Percentiles rank a stretch among this genome's conserved stretches.
Evolutionary conservation across 2,888 invertebrate species (phyloP).

Genomic region (Megamerina dolium): DNA sequence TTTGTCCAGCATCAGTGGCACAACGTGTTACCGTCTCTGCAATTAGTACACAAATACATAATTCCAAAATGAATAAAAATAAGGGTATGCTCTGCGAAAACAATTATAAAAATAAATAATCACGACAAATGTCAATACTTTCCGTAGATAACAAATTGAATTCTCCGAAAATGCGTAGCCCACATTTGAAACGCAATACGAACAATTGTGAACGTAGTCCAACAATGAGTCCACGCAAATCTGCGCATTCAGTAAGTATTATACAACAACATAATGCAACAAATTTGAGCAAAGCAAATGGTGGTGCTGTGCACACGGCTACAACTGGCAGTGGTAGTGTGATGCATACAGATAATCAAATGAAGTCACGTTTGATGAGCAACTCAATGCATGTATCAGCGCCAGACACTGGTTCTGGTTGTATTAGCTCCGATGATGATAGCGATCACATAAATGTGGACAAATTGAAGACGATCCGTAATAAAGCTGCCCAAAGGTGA

Average conservation of each 20-base stretch:
- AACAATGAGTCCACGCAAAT: slow-evolving; percentile 43
- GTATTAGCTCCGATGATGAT: slow-evolving; percentile 57
- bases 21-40: slow-evolving; percentile 41
- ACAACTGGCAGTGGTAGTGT: slow-evolving; percentile 7
- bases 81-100: slow-evolving; percentile 31
- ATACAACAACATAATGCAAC: slow-evolving; percentile 10
- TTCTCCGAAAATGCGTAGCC: slow-evolving; percentile 46
- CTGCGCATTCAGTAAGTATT: slow-evolving; percentile 11
- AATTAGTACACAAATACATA: slow-evolving; percentile 40
- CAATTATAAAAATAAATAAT: neutral
- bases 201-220: slow-evolving; percentile 41
- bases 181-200: slow-evolving; percentile 38
- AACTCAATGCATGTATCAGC: slow-evolving; percentile 37
- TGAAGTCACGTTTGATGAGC: slow-evolving; percentile 25
- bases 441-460: slow-evolving; percentile 60
- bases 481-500: slow-evolving; percentile 56
- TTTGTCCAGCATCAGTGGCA: slow-evolving; percentile 45
- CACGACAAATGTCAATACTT: neutral
- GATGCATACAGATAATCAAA: slow-evolving; percentile 26
- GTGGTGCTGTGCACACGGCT: neutral
- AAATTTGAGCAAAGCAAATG: slow-evolving; percentile 9
- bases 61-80: slow-evolving; percentile 43
- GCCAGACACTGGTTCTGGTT: slow-evolving; percentile 32
- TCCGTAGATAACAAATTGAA: slow-evolving; percentile 41
- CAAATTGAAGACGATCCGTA: slow-evolving; percentile 61